Percentiles rank a stretch among this genome's conserved stretches.
Evolutionary conservation across 2,113 vertebrate genomes (phyloP).

Genomic region (Phalacrocorax aristotelis): DNA sequence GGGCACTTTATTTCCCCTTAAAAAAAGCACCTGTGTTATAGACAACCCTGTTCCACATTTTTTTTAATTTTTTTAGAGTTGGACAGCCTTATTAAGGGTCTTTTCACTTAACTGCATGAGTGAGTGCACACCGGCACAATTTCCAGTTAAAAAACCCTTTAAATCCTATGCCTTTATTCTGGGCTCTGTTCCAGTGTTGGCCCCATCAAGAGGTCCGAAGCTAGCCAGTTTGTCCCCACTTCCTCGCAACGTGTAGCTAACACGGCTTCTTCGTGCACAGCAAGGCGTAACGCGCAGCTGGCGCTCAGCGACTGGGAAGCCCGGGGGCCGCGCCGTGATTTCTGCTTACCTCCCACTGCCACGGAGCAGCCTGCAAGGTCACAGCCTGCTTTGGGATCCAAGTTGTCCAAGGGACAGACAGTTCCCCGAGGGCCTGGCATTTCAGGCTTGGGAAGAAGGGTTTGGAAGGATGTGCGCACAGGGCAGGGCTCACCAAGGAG

Average conservation of each 20-base stretch:
- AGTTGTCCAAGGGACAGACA: neutral
- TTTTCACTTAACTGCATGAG: neutral
- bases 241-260: accelerated
- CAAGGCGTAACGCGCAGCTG: no score
- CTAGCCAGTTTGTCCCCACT: neutral
- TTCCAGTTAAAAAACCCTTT: neutral
- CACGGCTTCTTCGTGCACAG: neutral
- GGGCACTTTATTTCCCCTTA: accelerated
- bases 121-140: neutral
- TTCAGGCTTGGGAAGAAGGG: neutral
- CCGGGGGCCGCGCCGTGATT: neutral
- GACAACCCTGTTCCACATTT: neutral
- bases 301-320: neutral
- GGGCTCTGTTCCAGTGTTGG: neutral
- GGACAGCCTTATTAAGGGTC: neutral
- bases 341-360: neutral
- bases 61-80: neutral
- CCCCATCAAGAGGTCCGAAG: neutral
- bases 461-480: neutral
- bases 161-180: neutral
- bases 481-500: neutral
- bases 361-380: neutral
- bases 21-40: neutral
- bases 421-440: accelerated
- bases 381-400: neutral